Conservation (phyloP, 1,140 invertebrate species). For the Apis mellifera region Amel_HAv3.1 CM009934.2:9597501-9598000, state of each 20-base stretch:
- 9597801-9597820: not conserved
- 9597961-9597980: constrained; percentile 45
- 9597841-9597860: constrained; percentile 85
- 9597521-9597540: too few relatives aligned
- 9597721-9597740: too few relatives aligned
- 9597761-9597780: not conserved
- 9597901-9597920: constrained; percentile 88
- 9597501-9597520: too few relatives aligned
- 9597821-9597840: constrained; percentile 79
- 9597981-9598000: constrained; percentile 71
- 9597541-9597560: too few relatives aligned
- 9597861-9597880: constrained; percentile 84
- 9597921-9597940: constrained; percentile 79
- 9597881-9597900: constrained; percentile 87
- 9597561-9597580: not conserved
- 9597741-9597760: not conserved
- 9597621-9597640: not conserved
- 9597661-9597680: not conserved
- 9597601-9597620: not conserved
- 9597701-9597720: too few relatives aligned
- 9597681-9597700: too few relatives aligned
- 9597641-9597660: constrained; percentile 14
- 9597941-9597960: constrained; percentile 71
- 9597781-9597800: not conserved
- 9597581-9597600: not conserved